These are phyloP conservation scores for Gavialis gangeticus DNA, from an alignment of 2,113 vertebrate genomes.

Conservation along the genomic window DNA sequence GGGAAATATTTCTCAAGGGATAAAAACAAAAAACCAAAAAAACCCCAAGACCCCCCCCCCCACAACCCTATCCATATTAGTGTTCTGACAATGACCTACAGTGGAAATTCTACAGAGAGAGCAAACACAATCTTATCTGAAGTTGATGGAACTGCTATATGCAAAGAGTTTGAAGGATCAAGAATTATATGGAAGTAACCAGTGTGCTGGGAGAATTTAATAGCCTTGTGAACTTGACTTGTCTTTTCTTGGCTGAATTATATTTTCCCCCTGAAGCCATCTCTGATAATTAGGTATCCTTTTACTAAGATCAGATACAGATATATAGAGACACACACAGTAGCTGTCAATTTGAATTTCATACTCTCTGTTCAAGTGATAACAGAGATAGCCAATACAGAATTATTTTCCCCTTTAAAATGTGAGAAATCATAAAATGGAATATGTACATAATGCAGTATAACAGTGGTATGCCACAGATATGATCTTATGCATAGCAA, in stretches of 20 bases:
- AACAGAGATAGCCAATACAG: background rate
- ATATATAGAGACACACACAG: background rate
- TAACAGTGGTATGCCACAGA: background rate
- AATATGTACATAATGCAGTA: background rate
- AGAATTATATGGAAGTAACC: background rate
- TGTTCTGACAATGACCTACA: background rate
- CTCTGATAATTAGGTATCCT: background rate
- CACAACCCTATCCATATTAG: background rate
- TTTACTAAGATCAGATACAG: background rate
- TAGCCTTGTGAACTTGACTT: background rate
- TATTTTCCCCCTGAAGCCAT: background rate
- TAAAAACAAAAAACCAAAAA: background rate
- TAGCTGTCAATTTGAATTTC: background rate
- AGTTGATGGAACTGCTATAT: background rate
- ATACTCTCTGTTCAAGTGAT: background rate
- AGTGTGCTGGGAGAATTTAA: background rate
- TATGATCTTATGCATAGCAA: background rate
- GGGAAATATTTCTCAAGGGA: slow-evolving; percentile 20
- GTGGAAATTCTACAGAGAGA: background rate
- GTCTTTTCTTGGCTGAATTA: background rate
- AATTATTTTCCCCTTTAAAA: background rate
- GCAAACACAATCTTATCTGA: too few species aligned
- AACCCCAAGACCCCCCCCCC: too few species aligned
- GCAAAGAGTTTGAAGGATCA: background rate
- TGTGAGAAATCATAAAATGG: background rate